phyloP scores from a whole-genome alignment of 1,140 invertebrate species.

The Drosophila takahashii region DNA sequence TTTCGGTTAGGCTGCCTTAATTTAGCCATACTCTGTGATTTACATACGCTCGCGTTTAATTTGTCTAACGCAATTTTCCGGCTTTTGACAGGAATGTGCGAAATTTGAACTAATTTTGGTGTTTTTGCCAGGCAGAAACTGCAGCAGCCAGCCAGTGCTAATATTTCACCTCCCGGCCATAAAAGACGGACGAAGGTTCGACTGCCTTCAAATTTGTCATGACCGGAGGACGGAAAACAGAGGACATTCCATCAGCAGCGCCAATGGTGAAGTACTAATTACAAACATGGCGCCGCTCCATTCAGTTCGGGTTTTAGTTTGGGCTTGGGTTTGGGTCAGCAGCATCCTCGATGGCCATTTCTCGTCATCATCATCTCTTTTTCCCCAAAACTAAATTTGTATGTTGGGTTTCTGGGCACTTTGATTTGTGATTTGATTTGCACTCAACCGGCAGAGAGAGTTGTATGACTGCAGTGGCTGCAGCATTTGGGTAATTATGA shows the following conservation, averaged over 20 bases:
- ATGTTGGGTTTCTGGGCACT: constrained; percentile 8
- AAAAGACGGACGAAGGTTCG: constrained; percentile 5
- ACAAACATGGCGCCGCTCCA: constrained; percentile 69
- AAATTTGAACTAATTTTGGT: constrained; percentile 63
- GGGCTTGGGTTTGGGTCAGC: neutral
- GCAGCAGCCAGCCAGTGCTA: constrained; percentile 20
- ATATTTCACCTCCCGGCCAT: neutral
- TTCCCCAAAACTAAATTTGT: constrained; percentile 24
- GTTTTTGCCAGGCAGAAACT: constrained; percentile 26
- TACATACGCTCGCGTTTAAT: constrained; percentile 7
- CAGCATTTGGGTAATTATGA: constrained; percentile 57
- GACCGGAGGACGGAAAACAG: constrained; percentile 4
- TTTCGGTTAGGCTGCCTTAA: neutral
- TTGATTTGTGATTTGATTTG: constrained; percentile 60
- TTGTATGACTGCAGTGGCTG: constrained; percentile 5
- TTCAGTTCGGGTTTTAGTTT: constrained; percentile 2
- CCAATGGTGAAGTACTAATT: constrained; percentile 62
- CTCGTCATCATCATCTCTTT: constrained; percentile 19
- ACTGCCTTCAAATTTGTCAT: constrained; percentile 16
- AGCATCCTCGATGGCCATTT: constrained; percentile 8
- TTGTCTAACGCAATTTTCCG: constrained; percentile 26
- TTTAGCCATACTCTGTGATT: constrained; percentile 11
- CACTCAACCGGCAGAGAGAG: constrained; percentile 26
- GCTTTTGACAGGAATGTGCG: constrained; percentile 25
- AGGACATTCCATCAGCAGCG: constrained; percentile 22